These are phyloP conservation scores for Pseudochromis fuscus DNA, from an alignment of 2,797 vertebrate genomes.

Conservation along the genomic window DNA sequence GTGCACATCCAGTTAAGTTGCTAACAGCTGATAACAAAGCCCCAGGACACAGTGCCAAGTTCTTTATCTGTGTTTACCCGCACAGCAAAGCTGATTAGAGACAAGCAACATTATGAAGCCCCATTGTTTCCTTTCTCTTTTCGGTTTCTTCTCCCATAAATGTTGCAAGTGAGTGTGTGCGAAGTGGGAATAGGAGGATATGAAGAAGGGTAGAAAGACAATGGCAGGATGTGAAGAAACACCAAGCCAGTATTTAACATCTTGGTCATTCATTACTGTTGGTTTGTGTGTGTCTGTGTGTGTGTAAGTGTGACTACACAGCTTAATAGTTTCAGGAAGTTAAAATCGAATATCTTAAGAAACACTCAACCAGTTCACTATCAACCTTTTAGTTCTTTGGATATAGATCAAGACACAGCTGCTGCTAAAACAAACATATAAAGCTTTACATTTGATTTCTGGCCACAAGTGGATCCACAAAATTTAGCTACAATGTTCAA, in stretches of 20 bases:
- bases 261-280: slow-evolving; percentile 53
- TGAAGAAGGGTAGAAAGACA: slow-evolving; percentile 68
- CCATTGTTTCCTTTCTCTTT: slow-evolving; percentile 79
- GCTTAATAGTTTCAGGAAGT: slow-evolving; percentile 32
- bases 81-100: slow-evolving; percentile 85
- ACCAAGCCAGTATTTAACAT: slow-evolving; percentile 67
- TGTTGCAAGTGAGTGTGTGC: slow-evolving; percentile 37
- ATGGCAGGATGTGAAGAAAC: slow-evolving; percentile 66
- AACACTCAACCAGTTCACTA: neutral
- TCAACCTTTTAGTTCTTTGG: neutral
- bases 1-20: slow-evolving; percentile 76
- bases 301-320: neutral
- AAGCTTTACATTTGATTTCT: slow-evolving; percentile 51
- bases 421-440: neutral
- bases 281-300: neutral
- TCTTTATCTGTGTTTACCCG: slow-evolving; percentile 85
- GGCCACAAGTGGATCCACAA: slow-evolving; percentile 19
- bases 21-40: slow-evolving; percentile 80
- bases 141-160: slow-evolving; percentile 61
- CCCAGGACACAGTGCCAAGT: slow-evolving; percentile 80
- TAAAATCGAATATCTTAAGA: neutral
- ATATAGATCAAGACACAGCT: slow-evolving; percentile 1
- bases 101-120: slow-evolving; percentile 76
- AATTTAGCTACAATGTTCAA: slow-evolving; percentile 23
- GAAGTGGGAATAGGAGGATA: slow-evolving; percentile 42